Base-by-base conservation (phyloP, 1,140 invertebrate species). In the Periplaneta americana region DNA sequence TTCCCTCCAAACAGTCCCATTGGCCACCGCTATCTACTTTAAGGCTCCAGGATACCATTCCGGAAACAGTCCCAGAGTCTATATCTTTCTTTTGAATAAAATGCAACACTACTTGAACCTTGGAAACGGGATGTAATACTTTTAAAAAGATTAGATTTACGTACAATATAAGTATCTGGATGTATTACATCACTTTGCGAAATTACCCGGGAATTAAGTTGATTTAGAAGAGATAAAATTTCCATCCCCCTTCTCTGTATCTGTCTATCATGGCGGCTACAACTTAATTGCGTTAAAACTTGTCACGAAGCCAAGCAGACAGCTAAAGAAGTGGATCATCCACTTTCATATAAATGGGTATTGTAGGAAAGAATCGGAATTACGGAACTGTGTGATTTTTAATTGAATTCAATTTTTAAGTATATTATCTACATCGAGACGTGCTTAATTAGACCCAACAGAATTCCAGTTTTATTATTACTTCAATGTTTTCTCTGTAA, bases 11-110 rank as follows among this genome's bases (percentile, higher is more conserved):
- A 37, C 78, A 18, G 32, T 39, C 11, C 78, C 37, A 33, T 18
- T 33, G 78, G 34, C 57, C 39, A 32, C 57, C 10, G 78, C 78
- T 57, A 32, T 80, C 78, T 80, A 35, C 37, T 74, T 80, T 37
- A 66, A 66, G 48, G 48, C 48, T 66, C 6, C 15, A 66, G 48
- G 22, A 66, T 66, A 66, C 48, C 22, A 66, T 66, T 66, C 28
- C n/a, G n/a, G 48, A 66, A 28, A 66, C 22, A 66, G 48, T 5
- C 22, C 28, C 22, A 22, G 22, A 11, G 8, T 28, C 0, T 10
- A 66, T 1, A 13, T 8, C 13, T 48, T 48, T 48, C 15, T 17
- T 4, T 4, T n/a, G 28, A 66, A 28, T n/a, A n/a, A 66, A 48
- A 48, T 10, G n/a, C 10, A 48, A 4, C 22, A 6, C 4, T n/a